A percentile compares a stretch with the other conserved stretches of the same genome.
Conservation (phyloP, 2,797 vertebrate species). For the Morelia viridis region DNA sequence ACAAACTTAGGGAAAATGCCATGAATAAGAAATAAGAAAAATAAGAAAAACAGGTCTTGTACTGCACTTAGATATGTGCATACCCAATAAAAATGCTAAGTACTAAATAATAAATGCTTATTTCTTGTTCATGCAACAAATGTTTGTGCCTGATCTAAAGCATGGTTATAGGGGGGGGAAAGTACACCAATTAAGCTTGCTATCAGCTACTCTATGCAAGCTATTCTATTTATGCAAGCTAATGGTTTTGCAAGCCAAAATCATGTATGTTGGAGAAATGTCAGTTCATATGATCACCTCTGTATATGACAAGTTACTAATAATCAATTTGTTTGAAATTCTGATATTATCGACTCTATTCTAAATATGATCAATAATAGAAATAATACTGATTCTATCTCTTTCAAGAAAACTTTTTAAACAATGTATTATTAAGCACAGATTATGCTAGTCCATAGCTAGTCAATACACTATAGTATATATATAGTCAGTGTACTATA, state of each 20-base stretch:
- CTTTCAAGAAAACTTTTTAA: neutral
- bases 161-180: neutral
- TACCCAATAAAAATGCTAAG: neutral
- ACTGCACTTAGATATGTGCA: neutral
- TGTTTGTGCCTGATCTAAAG: slow-evolving; percentile 36
- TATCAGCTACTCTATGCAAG: slow-evolving; percentile 34
- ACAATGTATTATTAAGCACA: neutral
- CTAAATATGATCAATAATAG: neutral
- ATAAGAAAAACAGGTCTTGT: neutral
- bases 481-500: neutral
- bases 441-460: neutral
- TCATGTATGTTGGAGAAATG: slow-evolving; percentile 24
- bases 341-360: slow-evolving; percentile 39
- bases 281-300: slow-evolving; percentile 46
- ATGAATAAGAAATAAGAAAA: slow-evolving; percentile 37
- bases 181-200: slow-evolving; percentile 18
- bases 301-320: slow-evolving; percentile 44
- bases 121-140: slow-evolving; percentile 28
- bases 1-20: slow-evolving; percentile 30
- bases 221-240: slow-evolving; percentile 34
- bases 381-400: neutral
- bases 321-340: slow-evolving; percentile 42
- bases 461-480: neutral
- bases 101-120: neutral
- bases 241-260: slow-evolving; percentile 20